Percentiles rank a stretch among this genome's conserved stretches.
Evolutionary conservation across 2,797 vertebrate genomes (phyloP).

Genomic region (Cyprinella venusta): DNA sequence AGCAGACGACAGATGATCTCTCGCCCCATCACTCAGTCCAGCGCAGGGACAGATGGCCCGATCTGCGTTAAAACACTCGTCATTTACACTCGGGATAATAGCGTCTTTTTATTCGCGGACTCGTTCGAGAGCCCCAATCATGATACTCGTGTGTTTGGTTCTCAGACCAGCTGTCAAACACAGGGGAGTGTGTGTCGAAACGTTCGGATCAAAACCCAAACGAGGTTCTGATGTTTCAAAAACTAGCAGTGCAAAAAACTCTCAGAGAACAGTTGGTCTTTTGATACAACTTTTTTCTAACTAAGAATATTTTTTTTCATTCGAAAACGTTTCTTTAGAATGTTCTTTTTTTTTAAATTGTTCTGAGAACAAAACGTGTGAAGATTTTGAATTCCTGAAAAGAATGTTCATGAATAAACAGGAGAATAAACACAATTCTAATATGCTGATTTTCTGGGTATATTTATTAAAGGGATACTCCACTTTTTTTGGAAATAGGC

Average conservation of each 20-base stretch:
- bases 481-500: no score
- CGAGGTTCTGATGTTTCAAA: neutral
- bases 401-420: no score
- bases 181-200: neutral
- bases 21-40: slow-evolving; percentile 73
- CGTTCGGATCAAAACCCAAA: neutral
- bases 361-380: neutral
- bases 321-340: neutral
- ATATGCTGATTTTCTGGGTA: no score
- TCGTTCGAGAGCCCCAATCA: neutral
- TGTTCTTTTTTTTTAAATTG: neutral
- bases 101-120: slow-evolving; percentile 22
- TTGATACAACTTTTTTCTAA: neutral
- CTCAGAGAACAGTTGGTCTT: neutral
- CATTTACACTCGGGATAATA: slow-evolving; percentile 16
- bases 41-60: slow-evolving; percentile 71
- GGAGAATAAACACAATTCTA: no score
- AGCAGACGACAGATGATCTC: slow-evolving; percentile 72
- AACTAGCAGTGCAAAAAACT: neutral
- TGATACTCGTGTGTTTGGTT: neutral
- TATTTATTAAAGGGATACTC: no score
- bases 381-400: no score
- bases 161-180: slow-evolving; percentile 3
- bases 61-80: slow-evolving; percentile 33
- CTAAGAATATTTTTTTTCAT: neutral